phyloP scores from a whole-genome alignment of 1,140 invertebrate species.

The Armadillidium nasatum region DNA sequence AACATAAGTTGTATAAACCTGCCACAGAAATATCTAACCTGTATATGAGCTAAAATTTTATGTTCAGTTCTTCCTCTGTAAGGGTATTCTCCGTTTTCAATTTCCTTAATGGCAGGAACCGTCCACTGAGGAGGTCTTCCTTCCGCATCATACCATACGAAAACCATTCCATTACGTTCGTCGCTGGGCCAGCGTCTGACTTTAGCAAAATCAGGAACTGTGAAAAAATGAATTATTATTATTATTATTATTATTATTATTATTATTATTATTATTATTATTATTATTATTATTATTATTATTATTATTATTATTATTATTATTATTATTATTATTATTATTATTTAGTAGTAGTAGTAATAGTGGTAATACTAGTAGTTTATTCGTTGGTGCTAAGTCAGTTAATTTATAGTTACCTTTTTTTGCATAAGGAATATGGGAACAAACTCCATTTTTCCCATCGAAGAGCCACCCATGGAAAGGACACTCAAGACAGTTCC shows the following conservation, averaged over 20 bases:
- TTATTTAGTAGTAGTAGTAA: too few species aligned
- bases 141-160: slow-evolving; percentile 79
- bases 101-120: slow-evolving; percentile 57
- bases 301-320: too few species aligned
- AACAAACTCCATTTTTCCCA: too few species aligned
- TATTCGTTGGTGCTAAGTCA: too few species aligned
- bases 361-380: neutral
- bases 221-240: neutral
- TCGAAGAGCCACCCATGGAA: slow-evolving; percentile 59
- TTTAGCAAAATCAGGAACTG: slow-evolving; percentile 52
- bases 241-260: neutral
- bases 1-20: too few species aligned
- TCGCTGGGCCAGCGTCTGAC: slow-evolving; percentile 60
- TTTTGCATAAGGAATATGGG: too few species aligned
- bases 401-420: too few species aligned
- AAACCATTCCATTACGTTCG: slow-evolving; percentile 70
- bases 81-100: slow-evolving; percentile 57
- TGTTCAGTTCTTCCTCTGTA: slow-evolving; percentile 69
- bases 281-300: too few species aligned
- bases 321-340: too few species aligned
- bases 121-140: slow-evolving; percentile 63
- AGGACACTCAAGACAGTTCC: slow-evolving; percentile 77
- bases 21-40: slow-evolving; percentile 46
- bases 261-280: slow-evolving; percentile 1
- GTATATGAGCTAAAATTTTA: slow-evolving; percentile 59